Evolutionary conservation across 2,797 vertebrate species (phyloP), one percentile per base, ranked within the genome.

Genomic region (Gymnothorax javanicus): DNA sequence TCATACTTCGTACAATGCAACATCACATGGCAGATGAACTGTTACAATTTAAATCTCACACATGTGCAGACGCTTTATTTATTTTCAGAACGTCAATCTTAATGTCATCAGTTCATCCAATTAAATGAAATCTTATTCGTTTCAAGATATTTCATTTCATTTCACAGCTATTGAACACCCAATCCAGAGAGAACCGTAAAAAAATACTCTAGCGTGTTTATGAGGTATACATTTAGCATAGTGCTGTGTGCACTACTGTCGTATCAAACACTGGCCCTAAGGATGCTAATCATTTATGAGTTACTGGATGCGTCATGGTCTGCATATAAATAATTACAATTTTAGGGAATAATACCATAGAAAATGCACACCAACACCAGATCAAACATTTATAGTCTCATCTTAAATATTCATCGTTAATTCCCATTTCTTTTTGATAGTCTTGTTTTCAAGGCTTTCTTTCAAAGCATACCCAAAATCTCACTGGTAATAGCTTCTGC

Each of bases 251-350:
- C 33, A 43, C 33, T 43, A 43, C 33, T 43, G 33, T 43, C 33
- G 2, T 43, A 2, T 43, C 1, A 43, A 43, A 43, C 33, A 43
- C 33, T 43, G 33, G 33, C 33, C 33, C 1, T 43, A 43, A 60
- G 59, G 59, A 11, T 11, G 69, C 58, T 59, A 58, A 86, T 64
- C 85, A 82, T 84, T 52, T 64, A 62, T 60, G 59, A 27, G 57
- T 79, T 79, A 83, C 60, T 84, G 56, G 83, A 84, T 58, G 75
- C 54, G 3, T 17, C 82, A 79, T 86, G 77, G 77, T 84, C 9
- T 86, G 58, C 84, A 86, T 86, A 59, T 77, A 33, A 88, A 86
- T 88, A 71, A 58, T 57, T 33, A 58, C n/a, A 67, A 20, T 82
- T 86, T 86, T 54, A 50, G 81, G 82, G 82, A 67, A 88, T 60